These are phyloP conservation scores for Microtus oregoni DNA, from an alignment of 2,113 vertebrate species.

Conservation along the genomic window DNA sequence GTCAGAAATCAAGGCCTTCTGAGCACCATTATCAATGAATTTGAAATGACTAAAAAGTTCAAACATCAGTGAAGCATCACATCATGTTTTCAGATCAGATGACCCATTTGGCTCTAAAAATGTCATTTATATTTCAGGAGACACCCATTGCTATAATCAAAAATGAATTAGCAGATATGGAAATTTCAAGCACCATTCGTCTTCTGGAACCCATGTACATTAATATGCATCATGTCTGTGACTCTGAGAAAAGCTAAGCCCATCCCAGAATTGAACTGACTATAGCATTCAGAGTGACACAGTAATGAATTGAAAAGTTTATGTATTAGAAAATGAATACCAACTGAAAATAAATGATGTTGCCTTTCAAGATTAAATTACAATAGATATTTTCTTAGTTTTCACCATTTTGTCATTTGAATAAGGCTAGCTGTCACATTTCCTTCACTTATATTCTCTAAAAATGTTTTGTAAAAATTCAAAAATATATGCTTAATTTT, in stretches of 20 bases:
- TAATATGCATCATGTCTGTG: constrained; percentile 83
- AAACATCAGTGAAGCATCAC: constrained; percentile 87
- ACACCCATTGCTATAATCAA: constrained; percentile 89
- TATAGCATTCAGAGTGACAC: constrained; percentile 88
- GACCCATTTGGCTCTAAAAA: constrained; percentile 87
- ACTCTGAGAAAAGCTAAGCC: constrained; percentile 88
- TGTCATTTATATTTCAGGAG: constrained; percentile 88
- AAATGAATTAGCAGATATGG: constrained; percentile 90
- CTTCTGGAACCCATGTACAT: constrained; percentile 87
- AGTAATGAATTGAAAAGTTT: constrained; percentile 92
- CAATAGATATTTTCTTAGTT: constrained; percentile 79
- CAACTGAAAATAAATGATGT: constrained; percentile 88
- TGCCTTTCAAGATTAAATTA: constrained; percentile 88
- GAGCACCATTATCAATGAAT: constrained; percentile 84
- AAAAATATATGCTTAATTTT: constrained; percentile 57
- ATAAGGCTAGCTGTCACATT: constrained; percentile 82
- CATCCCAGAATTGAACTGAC: constrained; percentile 85
- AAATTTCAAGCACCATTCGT: constrained; percentile 88
- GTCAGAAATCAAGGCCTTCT: constrained; percentile 78
- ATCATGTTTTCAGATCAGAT: constrained; percentile 86
- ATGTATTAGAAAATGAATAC: constrained; percentile 89
- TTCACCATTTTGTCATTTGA: constrained; percentile 83
- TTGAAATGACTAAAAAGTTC: constrained; percentile 87
- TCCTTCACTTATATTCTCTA: constrained; percentile 67
- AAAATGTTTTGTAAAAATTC: constrained; percentile 76